These are phyloP conservation scores for Alouatta palliata DNA, from an alignment of 2,113 vertebrate species.

Conservation along the genomic window DNA sequence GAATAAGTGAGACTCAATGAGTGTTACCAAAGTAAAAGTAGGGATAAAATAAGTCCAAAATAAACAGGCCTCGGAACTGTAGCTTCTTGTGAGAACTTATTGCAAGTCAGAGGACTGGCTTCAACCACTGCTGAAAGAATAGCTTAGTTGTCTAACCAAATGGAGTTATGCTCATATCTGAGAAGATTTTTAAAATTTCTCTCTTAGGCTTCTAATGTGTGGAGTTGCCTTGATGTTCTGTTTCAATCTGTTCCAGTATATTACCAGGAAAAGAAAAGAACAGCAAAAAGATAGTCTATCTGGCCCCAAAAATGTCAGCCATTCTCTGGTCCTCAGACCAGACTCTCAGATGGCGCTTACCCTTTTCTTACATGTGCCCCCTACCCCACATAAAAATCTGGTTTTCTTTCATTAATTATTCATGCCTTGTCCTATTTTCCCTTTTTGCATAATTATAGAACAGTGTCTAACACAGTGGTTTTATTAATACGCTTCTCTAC, in stretches of 20 bases:
- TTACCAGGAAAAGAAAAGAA: conserved; percentile 53
- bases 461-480: neutral
- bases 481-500: conserved; percentile 39
- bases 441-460: conserved; percentile 10
- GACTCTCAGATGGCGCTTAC: neutral
- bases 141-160: conserved; percentile 39
- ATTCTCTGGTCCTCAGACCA: neutral
- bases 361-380: neutral
- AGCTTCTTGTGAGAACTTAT: conserved; percentile 45
- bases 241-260: conserved; percentile 12
- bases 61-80: conserved; percentile 22
- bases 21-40: conserved; percentile 42
- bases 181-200: conserved; percentile 23
- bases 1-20: neutral
- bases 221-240: conserved; percentile 27
- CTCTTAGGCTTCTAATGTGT: conserved; percentile 30
- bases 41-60: conserved; percentile 51
- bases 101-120: neutral
- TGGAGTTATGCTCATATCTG: conserved; percentile 22
- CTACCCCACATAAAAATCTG: neutral
- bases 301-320: neutral
- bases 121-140: conserved; percentile 38
- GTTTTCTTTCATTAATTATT: conserved; percentile 36
- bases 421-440: neutral
- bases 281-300: neutral